Percentiles rank a stretch among this genome's conserved stretches.
Evolutionary conservation across 2,888 invertebrate genomes (phyloP).

Genomic region (Amiota communis): DNA sequence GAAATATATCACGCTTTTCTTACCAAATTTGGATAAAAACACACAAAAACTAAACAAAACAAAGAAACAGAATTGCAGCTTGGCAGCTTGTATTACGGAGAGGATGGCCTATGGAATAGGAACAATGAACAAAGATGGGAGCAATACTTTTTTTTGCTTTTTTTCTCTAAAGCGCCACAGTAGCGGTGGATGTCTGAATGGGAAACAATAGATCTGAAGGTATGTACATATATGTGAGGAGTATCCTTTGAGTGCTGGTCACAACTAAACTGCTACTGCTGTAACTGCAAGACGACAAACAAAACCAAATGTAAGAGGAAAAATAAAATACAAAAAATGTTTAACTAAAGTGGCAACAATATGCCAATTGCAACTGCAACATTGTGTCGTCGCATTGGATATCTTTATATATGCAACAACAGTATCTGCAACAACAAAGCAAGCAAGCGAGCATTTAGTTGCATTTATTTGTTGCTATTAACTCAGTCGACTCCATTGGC

Average conservation of each 20-base stretch:
- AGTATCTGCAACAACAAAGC: constrained; percentile 20
- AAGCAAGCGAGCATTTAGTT: constrained; percentile 68
- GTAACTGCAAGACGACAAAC: constrained; percentile 35
- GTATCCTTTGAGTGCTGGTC: not conserved
- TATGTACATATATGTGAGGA: not conserved
- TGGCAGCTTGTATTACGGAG: constrained; percentile 6
- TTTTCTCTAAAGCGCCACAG: constrained; percentile 21
- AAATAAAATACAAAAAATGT: constrained; percentile 38
- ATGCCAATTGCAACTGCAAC: constrained; percentile 70
- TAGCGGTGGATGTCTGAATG: not conserved
- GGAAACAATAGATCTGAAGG: constrained; percentile 19
- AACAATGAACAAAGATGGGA: not conserved
- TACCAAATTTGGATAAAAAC: constrained; percentile 59
- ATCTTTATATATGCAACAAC: constrained; percentile 67
- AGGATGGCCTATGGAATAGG: constrained; percentile 28
- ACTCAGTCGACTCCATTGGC: constrained; percentile 56
- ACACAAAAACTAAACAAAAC: constrained; percentile 35
- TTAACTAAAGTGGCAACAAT: constrained; percentile 60
- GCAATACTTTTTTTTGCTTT: not conserved
- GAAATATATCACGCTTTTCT: constrained; percentile 63
- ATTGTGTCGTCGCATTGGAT: constrained; percentile 72
- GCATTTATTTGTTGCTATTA: constrained; percentile 74
- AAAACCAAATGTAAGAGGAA: constrained; percentile 32
- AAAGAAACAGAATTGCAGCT: constrained; percentile 16
- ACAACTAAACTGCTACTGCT: constrained; percentile 49